Conservation (phyloP, 2,113 vertebrate species). For the Benthochromis sp. region DNA sequence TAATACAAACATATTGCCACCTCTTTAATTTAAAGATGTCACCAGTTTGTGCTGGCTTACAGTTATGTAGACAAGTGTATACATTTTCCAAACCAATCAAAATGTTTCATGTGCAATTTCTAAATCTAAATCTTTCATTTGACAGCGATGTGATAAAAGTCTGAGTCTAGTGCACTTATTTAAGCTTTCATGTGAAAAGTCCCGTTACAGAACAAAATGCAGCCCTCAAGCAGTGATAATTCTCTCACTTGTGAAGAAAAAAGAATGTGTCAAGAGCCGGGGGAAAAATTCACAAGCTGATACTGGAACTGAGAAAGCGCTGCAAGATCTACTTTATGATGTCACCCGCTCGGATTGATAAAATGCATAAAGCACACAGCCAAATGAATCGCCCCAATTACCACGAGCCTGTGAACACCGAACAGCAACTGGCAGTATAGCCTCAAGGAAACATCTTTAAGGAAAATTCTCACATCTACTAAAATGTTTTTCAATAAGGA, state of each 20-base stretch:
- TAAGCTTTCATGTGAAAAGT: background rate
- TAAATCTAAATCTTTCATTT: background rate
- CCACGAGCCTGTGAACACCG: background rate
- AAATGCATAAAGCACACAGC: conserved; percentile 1
- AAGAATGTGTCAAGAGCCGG: background rate
- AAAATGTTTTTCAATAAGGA: background rate
- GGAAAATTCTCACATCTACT: background rate
- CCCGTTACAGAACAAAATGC: conserved; percentile 2
- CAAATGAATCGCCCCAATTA: conserved; percentile 3
- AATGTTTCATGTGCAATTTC: background rate
- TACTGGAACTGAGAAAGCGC: background rate
- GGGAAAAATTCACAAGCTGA: conserved; percentile 3
- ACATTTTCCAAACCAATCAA: background rate
- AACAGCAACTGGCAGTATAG: background rate
- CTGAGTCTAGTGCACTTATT: background rate
- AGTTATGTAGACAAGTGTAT: background rate
- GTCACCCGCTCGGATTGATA: background rate
- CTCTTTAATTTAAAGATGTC: background rate
- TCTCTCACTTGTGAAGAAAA: background rate
- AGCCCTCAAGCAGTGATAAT: background rate
- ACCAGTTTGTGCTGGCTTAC: background rate
- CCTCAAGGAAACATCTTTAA: background rate
- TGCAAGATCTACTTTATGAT: conserved; percentile 6
- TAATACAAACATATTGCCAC: background rate
- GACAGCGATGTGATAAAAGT: background rate